Base-by-base conservation (phyloP, 2,888 invertebrate genomes). In the Tineola bisselliella region DNA sequence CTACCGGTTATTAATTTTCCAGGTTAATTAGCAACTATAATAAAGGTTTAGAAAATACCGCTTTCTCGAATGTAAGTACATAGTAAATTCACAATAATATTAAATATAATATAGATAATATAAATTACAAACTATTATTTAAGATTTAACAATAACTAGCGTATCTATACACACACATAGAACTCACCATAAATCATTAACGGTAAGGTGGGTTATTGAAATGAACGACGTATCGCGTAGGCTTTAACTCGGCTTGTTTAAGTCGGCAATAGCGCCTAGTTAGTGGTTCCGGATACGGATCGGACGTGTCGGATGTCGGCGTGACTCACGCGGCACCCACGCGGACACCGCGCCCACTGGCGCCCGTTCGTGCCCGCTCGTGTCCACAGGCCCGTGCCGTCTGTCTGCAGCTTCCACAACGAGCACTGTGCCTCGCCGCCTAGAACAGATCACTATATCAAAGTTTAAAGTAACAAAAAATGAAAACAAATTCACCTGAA, bases 241-340 rank as follows among this genome's bases (percentile, higher is more conserved):
- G 78, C 77, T 75, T 48, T 15, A 18, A 48, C 31, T 33, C 25
- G 13, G 30, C 44, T 17, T 74, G 74, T 71, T 72, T 70, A 72
- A 69, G 71, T 67, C 72, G 71, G 79, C 75, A 77, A 77, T 78
- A 77, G 76, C 73, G 74, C 75, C 79, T 79, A 80, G 81, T 83
- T 84, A 84, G 83, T 83, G 77, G 82, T 86, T 87, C 87, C 86
- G 87, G 86, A 86, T 86, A 84, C 82, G 80, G 74, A 82, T 82
- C 80, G 86, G 82, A 86, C 84, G 84, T 88, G 88, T 88, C 88
- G 88, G 88, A 87, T 87, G 86, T 87, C 87, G 81, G 79, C 78
- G 81, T 88, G 88, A 87, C 76, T 87, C 88, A 84, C 76, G 77
- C 75, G 77, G 83, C 79, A 76, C 76, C 79, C 81, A 80, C 83